Evolutionary conservation across 1,140 invertebrate species (phyloP).

Genomic region (Euwallacea fornicatus): DNA sequence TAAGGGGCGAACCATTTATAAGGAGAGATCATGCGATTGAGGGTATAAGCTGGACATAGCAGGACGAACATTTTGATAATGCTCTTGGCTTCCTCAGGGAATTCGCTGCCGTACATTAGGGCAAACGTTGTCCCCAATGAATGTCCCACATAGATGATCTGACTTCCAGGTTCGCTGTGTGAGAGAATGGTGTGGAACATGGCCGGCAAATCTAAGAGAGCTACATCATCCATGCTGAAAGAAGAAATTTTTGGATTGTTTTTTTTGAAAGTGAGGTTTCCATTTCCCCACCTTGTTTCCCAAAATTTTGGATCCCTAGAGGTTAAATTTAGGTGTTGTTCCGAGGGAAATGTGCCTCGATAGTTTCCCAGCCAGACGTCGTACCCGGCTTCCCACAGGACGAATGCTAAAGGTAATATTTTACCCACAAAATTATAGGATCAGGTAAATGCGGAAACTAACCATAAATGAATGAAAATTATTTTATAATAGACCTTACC

Average conservation of each 20-base stretch:
- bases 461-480: neutral
- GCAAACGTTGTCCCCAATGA: constrained; percentile 52
- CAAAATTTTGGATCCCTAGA: constrained; percentile 55
- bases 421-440: neutral
- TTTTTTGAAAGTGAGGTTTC: neutral
- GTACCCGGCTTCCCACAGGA: constrained; percentile 60
- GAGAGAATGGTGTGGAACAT: constrained; percentile 59
- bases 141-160: constrained; percentile 62
- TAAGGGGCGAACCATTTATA: constrained; percentile 42
- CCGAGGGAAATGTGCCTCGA: constrained; percentile 66
- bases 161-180: constrained; percentile 51
- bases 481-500: constrained; percentile 35
- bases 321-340: constrained; percentile 53
- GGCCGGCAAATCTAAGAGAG: constrained; percentile 61
- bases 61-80: constrained; percentile 46
- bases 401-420: constrained; percentile 41
- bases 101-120: constrained; percentile 54
- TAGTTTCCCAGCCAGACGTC: constrained; percentile 74
- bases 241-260: neutral
- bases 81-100: constrained; percentile 51
- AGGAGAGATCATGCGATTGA: constrained; percentile 46
- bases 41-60: constrained; percentile 48
- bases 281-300: constrained; percentile 58
- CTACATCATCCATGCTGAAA: constrained; percentile 60
- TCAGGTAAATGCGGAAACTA: neutral